Evolutionary conservation across 2,113 vertebrate species (phyloP).

Genomic region (Trematocara nigrifrons): DNA sequence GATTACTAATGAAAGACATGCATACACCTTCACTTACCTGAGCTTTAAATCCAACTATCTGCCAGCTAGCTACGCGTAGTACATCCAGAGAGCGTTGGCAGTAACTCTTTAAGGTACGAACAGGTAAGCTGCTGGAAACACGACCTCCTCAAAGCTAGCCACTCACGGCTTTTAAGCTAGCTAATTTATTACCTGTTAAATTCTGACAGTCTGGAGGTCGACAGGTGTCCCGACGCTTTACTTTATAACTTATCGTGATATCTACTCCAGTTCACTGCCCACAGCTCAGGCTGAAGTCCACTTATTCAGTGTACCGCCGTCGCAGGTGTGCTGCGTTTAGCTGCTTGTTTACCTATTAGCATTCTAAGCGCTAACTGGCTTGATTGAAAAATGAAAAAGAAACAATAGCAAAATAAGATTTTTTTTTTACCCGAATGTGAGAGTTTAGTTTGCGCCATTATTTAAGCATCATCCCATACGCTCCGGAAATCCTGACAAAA

Average conservation of each 20-base stretch:
- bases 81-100: not conserved
- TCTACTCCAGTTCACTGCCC: not conserved
- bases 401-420: not conserved
- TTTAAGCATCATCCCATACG: not conserved
- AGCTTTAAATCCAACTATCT: not conserved
- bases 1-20: not conserved
- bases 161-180: not conserved
- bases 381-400: not conserved
- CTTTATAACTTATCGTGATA: not conserved
- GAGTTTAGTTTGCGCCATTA: not conserved
- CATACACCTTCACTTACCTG: not conserved
- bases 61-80: not conserved
- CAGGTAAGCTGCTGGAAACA: not conserved
- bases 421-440: conserved; percentile 20
- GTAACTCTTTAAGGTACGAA: not conserved
- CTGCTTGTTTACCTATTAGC: conserved; percentile 3
- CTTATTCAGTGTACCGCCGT: not conserved
- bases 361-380: conserved; percentile 33
- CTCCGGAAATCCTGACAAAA: not conserved
- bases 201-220: not conserved
- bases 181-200: not conserved
- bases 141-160: not conserved
- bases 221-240: not conserved
- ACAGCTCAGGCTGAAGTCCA: not conserved
- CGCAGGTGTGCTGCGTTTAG: not conserved